Base-by-base conservation (phyloP, 2,113 vertebrate genomes). In the Brachyhypopomus occidentalis region DNA sequence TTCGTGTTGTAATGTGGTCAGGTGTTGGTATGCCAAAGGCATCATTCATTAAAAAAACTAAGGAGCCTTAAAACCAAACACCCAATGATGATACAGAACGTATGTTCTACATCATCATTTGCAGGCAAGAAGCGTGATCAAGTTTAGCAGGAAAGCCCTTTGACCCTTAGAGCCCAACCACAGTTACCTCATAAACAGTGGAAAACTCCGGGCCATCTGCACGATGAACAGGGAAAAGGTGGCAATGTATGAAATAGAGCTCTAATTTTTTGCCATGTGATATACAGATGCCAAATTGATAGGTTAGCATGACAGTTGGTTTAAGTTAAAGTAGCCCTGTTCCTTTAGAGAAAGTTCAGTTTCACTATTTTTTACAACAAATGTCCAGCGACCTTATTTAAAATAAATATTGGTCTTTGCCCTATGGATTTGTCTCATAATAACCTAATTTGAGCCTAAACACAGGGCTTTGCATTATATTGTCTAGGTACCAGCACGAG, bases 141-240 rank as follows among this genome's bases (percentile, higher is more conserved):
- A 64, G 60, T 75, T 20, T 52, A 79, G 84, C 84, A 81, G 78
- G 60, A 87, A 80, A 79, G 77, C 78, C 85, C 77, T 88, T 20
- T 83, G 82, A 88, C 78, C 85, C 79, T 88, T 17, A 83, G 81
- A 88, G 82, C 83, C 88, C 8, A 79, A 16, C 86, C 72, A 59
- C 72, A 27, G 27, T 83, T 80, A 93, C 92, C 92, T 93, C 81
- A 48, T 83, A 79, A 89, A 89, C 84, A 82, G 90, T 85, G 82
- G 90, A 86, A 11, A 90, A 87, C 75, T 92, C 91, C 87, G 59
- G 85, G 62, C 91, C 86, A 91, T 93, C 92, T 94, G 88, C 84
- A 79, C 84, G 87, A 88, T 88, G 84, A 87, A 87, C 75, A 88
- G 88, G 92, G 62, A 82, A 85, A 81, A 25, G 75, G 75, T 87